Evolutionary conservation across 1,140 invertebrate species (phyloP).

Genomic region (Halesus radiatus): DNA sequence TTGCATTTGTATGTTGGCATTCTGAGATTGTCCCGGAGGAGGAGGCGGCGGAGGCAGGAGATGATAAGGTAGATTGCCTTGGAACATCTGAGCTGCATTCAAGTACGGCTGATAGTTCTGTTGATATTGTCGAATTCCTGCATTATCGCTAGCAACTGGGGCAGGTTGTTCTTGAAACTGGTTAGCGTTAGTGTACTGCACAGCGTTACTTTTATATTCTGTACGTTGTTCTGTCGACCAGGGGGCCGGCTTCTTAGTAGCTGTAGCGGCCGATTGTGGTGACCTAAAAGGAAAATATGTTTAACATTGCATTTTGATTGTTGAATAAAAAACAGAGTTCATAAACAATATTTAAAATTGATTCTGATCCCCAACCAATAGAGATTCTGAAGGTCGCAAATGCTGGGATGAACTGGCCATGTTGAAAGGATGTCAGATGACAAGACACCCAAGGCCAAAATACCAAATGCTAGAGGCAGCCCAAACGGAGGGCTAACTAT

Average conservation of each 20-base stretch:
- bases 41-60: conserved; percentile 50
- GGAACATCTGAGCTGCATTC: conserved; percentile 46
- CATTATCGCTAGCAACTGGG: conserved; percentile 8
- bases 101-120: conserved; percentile 49
- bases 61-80: conserved; percentile 52
- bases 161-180: conserved; percentile 48
- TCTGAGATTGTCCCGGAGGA: conserved; percentile 46
- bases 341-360: too few species aligned
- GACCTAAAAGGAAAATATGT: too few species aligned
- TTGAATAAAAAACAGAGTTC: too few species aligned
- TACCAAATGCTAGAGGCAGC: too few species aligned
- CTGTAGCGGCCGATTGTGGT: too few species aligned
- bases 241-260: background rate
- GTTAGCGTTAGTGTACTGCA: conserved; percentile 39
- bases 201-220: conserved; percentile 33
- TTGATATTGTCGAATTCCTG: conserved; percentile 38
- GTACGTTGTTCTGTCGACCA: conserved; percentile 13
- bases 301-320: too few species aligned
- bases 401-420: too few species aligned
- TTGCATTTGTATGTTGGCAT: conserved; percentile 35
- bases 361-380: too few species aligned
- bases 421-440: too few species aligned
- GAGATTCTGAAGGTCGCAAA: too few species aligned
- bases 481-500: too few species aligned
- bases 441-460: too few species aligned